Evolutionary conservation across 1,140 invertebrate genomes (phyloP), one percentile per base, ranked within the genome.

Genomic region (Glossosoma conforme): DNA sequence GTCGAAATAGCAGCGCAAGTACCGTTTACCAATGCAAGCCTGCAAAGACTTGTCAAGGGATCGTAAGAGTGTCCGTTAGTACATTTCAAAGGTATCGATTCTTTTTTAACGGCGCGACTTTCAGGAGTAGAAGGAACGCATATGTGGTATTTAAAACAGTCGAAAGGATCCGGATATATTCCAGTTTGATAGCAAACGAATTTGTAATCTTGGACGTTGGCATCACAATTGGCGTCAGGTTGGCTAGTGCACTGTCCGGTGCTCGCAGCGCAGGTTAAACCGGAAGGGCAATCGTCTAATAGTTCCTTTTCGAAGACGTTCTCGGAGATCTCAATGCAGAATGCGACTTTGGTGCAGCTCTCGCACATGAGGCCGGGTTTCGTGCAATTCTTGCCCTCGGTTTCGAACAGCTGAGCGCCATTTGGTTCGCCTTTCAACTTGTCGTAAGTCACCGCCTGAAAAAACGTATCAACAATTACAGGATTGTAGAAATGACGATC

Each of bases 101-200:
- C 24, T n/a, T 28, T 28, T 28, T 28, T 6, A 28, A 28, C 24
- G 6, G n/a, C n/a, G n/a, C n/a, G n/a, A 28, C n/a, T 18, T 4
- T 14, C 18, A 8, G 37, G 6, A 32, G 20, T 63, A n/a, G 62
- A 60, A 48, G 61, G 61, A 19, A 62, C 62, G 42, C 68, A 70
- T 57, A 69, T 65, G 45, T 70, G 65, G 47, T 68, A 70, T 43
- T 64, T 68, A 44, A 67, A 62, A 44, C 68, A 70, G 21, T 67
- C 63, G 13, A 66, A 68, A 2, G 68, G 66, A 61, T 70, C 68
- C 1, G 67, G 68, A 20, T 66, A 69, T n/a, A 68, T 58, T 35
- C 67, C 68, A 8, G 15, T 1, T 13, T 38, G 30, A 21, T 37
- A 13, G 25, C 49, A 52, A 1, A 2, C 5, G 42, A 44, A 44